Evolutionary conservation across 2,888 invertebrate species (phyloP), one percentile per base, ranked within the genome.

Genomic region (Tinea trinotella): DNA sequence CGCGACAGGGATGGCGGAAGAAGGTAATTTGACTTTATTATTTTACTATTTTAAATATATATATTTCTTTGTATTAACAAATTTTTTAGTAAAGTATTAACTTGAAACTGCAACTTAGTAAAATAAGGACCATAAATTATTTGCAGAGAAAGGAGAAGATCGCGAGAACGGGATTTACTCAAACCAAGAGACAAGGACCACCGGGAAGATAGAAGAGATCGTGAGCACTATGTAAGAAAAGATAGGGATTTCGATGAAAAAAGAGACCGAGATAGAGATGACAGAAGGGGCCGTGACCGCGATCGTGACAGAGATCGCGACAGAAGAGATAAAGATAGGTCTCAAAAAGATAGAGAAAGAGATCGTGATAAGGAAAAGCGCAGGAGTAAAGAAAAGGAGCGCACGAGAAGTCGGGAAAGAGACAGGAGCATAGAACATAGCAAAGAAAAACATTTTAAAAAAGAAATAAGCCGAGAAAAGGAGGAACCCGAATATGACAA

Each of bases 291-390:
- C 35, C 71, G 74, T 7, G 54, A 52, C n/a, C 13, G 19, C 7
- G 46, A 57, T 56, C 9, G 53, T 55, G 30, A 55, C 49, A 50
- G 36, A 19, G 52, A 52, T 2, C 12, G 46, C 48, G 69, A 62
- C 18, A 40, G 82, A 81, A 68, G 79, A 56, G 91, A 90, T 55
- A 81, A 78, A 57, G 85, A 88, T 59, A 55, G 84, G 77, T 63
- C 87, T 77, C 30, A 60, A 71, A 13, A 58, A 61, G 55, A 61
- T 46, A 65, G 62, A 59, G 65, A 63, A 49, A 54, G 60, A 22
- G 63, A 61, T 19, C 62, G 57, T 52, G 70, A 71, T 1, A 62
- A 60, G 54, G 58, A 59, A 48, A 62, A 62, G 19, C 59, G 61
- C 44, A 64, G 67, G 7, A 76, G 80, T 57, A 69, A 79, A 54